These are phyloP conservation scores for Istiophorus platypterus DNA, from an alignment of 2,113 vertebrate species.

Conservation along the genomic window DNA sequence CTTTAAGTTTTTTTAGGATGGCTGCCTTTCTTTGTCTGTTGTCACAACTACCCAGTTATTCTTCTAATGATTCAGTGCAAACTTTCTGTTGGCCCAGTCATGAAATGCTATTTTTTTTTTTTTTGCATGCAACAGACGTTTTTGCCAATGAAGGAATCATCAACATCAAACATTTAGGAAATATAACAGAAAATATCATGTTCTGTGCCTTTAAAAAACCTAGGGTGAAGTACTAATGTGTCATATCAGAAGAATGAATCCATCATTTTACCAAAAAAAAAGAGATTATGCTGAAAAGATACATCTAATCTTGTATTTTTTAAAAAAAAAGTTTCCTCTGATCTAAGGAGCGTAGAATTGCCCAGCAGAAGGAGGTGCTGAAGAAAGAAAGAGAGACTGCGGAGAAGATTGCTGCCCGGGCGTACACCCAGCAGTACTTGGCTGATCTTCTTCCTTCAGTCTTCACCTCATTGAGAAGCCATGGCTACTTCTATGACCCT, in stretches of 20 bases:
- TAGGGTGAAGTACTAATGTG: not conserved
- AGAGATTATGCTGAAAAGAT: not conserved
- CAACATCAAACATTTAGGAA: not conserved
- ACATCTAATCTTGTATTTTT: not conserved
- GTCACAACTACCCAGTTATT: no score
- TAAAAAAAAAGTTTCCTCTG: not conserved
- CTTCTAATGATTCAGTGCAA: no score
- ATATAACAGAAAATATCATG: no score
- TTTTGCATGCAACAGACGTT: no score
- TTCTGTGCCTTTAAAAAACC: no score
- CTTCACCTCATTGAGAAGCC: constrained; percentile 85
- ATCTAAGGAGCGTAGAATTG: constrained; percentile 86
- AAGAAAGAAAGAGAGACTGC: constrained; percentile 84
- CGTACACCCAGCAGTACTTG: constrained; percentile 88
- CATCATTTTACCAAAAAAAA: no score
- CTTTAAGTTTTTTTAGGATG: no score
- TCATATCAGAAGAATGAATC: not conserved
- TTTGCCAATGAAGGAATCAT: not conserved
- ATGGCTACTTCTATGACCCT: constrained; percentile 93
- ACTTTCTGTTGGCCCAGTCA: not conserved
- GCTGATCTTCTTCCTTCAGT: constrained; percentile 89
- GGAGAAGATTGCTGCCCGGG: constrained; percentile 90
- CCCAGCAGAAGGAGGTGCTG: constrained; percentile 85
- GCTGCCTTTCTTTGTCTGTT: not conserved
- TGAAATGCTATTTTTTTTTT: not conserved